Conservation (phyloP, 2,888 invertebrate genomes). For the Papilio elwesi region DNA sequence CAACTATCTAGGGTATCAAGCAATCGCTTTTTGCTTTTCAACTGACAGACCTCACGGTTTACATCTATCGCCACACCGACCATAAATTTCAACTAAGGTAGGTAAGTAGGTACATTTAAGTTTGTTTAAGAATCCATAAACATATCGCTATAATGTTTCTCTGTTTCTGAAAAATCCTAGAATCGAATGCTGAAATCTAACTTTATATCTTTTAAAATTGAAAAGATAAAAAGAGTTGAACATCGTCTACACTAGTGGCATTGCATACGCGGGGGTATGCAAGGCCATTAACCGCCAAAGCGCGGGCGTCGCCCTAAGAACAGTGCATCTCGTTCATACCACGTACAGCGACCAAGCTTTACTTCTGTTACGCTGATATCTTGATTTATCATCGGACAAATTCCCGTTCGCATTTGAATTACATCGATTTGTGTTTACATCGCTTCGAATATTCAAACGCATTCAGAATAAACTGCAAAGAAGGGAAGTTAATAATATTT, state of each 20-base stretch:
- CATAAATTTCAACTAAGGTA: too few species aligned
- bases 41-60: too few species aligned
- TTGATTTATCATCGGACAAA: conserved; percentile 41
- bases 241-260: conserved; percentile 15
- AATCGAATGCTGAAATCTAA: conserved; percentile 9
- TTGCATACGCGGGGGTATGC: conserved; percentile 32
- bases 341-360: conserved; percentile 21
- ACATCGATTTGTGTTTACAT: conserved; percentile 56
- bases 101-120: too few species aligned
- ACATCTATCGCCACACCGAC: too few species aligned
- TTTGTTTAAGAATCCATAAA: too few species aligned
- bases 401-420: conserved; percentile 55
- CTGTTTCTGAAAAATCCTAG: neutral
- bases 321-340: conserved; percentile 26
- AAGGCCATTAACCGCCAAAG: conserved; percentile 39
- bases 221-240: conserved; percentile 15
- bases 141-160: too few species aligned
- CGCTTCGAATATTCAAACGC: conserved; percentile 57
- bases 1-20: too few species aligned
- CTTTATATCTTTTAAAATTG: conserved; percentile 16
- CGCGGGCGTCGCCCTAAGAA: conserved; percentile 38
- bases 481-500: conserved; percentile 42
- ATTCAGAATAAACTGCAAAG: conserved; percentile 45
- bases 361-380: conserved; percentile 19
- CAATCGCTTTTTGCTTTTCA: neutral